Base-by-base conservation (phyloP, 2,797 vertebrate species). In the Erithacus rubecula region DNA sequence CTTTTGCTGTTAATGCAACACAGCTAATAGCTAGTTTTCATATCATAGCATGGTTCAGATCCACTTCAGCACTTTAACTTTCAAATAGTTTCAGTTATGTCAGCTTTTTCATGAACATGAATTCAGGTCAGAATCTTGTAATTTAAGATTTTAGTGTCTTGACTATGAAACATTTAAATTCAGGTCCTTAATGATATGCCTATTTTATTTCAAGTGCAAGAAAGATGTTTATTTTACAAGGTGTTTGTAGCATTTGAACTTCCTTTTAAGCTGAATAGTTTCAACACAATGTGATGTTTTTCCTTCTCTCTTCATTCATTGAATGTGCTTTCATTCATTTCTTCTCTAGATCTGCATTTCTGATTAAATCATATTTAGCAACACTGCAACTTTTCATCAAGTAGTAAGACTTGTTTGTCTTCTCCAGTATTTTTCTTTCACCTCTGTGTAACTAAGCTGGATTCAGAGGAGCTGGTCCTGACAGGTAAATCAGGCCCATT, bases 281-380 rank as follows among this genome's bases (percentile, higher is more conserved):
- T 53, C 55, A 72, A 77, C 5, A 46, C 15, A 29, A 11, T 49
- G 32, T 49, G 53, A 75, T 91, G 12, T 74, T 87, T 87, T 94
- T 53, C 56, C 16, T 89, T 87, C 27, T 24, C 34, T 79, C 63
- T 76, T 36, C 41, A 34, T 79, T 82, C 37, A 51, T 13, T 71
- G 65, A 69, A 52, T 76, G 44, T 52, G 34, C 30, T 26, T 72
- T 86, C 70, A 71, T 67, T 91, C 6, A 43, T 90, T 71, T 84
- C 20, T 95, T 46, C 59, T 89, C 52, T 82, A 87, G 63, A 84
- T 94, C 59, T 86, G 0, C 60, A 32, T n/a, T 89, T 93, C 49
- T 88, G 77, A 94, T 94, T 91, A 90, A 67, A 75, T 88, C 30
- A 30, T 62, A 63, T 83, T 91, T 89, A 86, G 67, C 63, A 91